A percentile compares a stretch with the other conserved stretches of the same genome.
Evolutionary conservation across 2,797 vertebrate species (phyloP).

Genomic region (Pseudochromis fuscus): DNA sequence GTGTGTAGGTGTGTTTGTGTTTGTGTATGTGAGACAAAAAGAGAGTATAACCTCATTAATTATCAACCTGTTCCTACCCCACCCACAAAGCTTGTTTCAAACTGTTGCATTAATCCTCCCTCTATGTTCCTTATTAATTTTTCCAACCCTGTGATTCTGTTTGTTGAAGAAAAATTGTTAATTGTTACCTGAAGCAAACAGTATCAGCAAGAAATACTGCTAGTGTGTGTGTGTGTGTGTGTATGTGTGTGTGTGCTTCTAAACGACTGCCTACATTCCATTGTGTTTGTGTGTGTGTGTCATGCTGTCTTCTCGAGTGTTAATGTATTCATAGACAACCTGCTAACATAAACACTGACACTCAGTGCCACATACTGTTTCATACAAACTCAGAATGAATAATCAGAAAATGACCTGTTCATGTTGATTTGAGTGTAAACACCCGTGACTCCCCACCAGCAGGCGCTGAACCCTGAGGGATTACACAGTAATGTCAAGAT

Average conservation of each 20-base stretch:
- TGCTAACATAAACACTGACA: constrained; percentile 38
- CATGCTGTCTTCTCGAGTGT: neutral
- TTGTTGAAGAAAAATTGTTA: constrained; percentile 1
- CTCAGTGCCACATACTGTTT: constrained; percentile 28
- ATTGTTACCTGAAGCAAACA: constrained; percentile 10
- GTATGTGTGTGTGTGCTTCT: constrained; percentile 9
- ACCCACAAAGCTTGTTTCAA: constrained; percentile 6
- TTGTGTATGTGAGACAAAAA: neutral
- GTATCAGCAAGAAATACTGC: neutral
- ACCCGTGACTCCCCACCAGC: neutral
- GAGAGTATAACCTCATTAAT: constrained; percentile 36
- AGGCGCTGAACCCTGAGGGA: neutral
- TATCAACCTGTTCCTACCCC: constrained; percentile 22
- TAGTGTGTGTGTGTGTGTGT: constrained; percentile 2
- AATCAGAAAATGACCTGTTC: constrained; percentile 19
- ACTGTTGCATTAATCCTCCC: neutral
- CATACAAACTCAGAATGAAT: constrained; percentile 23
- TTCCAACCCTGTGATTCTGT: neutral
- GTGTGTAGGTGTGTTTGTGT: constrained; percentile 20
- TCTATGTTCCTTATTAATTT: neutral
- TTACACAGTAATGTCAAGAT: constrained; percentile 1
- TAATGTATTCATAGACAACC: constrained; percentile 47
- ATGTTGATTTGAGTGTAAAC: constrained; percentile 15
- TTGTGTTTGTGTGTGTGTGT: constrained; percentile 25
- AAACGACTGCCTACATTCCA: neutral